Base-by-base conservation (phyloP, 2,888 invertebrate species). In the Tiphia femorata region DNA sequence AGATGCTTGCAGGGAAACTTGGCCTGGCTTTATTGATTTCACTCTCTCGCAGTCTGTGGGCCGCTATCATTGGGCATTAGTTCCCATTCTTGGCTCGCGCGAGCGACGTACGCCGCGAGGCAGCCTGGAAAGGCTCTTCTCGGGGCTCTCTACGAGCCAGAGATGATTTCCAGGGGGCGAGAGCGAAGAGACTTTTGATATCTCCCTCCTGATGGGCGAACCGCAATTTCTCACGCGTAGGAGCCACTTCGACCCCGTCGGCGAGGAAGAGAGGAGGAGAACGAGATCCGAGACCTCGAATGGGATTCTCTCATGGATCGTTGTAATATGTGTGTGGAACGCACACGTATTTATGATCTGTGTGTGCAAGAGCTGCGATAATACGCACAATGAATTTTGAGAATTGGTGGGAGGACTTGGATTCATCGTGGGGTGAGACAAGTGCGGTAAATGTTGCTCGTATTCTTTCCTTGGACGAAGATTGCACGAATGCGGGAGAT, bases 21-120 rank as follows among this genome's bases (percentile, higher is more conserved):
- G 46, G 48, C 52, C 54, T 30, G 37, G 50, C 53, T 73, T 70
- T 73, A 73, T 72, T 73, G 72, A 72, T 72, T 71, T 44, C 59
- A 52, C 43, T 57, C 55, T 51, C 48, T 35, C 51, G 29, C 48
- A 16, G 59, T 42, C 10, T 50, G 54, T 35, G 62, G 58, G 49
- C 50, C 37, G 62, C 63, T 64, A 70, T 72, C 71, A 62, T 59
- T 58, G 56, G 44, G 53, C 49, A 67, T 54, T 60, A 64, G 49
- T 49, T 64, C 51, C 49, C 53, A 61, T 64, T 54, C 56, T 67
- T 49, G 38, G 35, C 14, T 55, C 21, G 16, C 14, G 29, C 17
- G 30, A 12, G 12, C 14, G 42, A 4, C 41, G 8, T n/a, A 3
- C 30, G 10, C 20, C 30, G n/a, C 35, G 35, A 43, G 14, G 16